phyloP scores from a whole-genome alignment of 2,113 vertebrate species.

The Crotalus tigris region DNA sequence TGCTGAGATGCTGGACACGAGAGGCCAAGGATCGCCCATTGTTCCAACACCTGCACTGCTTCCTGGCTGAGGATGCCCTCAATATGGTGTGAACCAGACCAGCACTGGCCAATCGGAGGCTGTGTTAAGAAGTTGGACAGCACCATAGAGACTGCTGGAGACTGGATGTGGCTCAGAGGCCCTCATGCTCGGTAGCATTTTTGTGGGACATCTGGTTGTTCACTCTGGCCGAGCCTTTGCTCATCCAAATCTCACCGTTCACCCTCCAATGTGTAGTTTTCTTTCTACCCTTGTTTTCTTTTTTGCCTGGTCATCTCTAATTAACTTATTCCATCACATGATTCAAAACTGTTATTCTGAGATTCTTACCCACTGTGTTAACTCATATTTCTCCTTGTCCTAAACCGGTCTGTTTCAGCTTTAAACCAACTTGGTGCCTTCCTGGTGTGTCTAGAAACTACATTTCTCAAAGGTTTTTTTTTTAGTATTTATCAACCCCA shows the following conservation, averaged over 20 bases:
- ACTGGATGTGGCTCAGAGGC: background rate
- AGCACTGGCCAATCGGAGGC: background rate
- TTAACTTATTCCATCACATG: background rate
- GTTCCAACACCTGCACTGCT: slow-evolving; percentile 82
- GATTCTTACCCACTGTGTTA: background rate
- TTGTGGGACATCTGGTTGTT: background rate
- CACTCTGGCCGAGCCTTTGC: background rate
- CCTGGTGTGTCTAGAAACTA: background rate
- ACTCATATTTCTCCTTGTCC: background rate
- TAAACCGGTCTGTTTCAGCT: background rate
- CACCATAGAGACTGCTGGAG: background rate
- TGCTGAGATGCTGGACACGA: slow-evolving; percentile 89
- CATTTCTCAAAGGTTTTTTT: background rate
- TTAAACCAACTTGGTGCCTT: background rate
- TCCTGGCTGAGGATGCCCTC: slow-evolving; percentile 84
- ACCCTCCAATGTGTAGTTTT: background rate
- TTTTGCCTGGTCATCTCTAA: background rate
- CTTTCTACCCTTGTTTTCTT: background rate
- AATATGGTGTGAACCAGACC: slow-evolving; percentile 76
- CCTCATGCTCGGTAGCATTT: background rate
- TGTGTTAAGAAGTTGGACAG: background rate
- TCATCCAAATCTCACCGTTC: background rate
- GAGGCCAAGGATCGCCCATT: slow-evolving; percentile 87
- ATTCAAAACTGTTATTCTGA: background rate
- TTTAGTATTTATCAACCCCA: background rate